Base-by-base conservation (phyloP, 2,113 vertebrate genomes). In the Rafetus swinhoei region DNA sequence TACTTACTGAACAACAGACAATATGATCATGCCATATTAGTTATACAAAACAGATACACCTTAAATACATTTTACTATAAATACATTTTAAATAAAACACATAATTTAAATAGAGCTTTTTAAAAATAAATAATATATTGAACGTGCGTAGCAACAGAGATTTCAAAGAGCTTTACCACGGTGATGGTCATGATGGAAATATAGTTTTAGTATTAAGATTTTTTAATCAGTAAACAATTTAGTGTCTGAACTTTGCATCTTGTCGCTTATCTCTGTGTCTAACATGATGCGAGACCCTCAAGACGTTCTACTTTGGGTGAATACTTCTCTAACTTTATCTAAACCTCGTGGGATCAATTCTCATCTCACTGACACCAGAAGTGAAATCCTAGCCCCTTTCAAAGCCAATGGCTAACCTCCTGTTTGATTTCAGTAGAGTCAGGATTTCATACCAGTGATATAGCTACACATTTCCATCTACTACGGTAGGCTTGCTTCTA, bases 61-160 rank as follows among this genome's bases (percentile, higher is more conserved):
- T 86, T 60, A 86, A 86, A 91, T 86, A 86, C 35, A 5, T 35
- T 82, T 82, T 35, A 21, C 32, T 69, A 90, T 90, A 90, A 90
- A 91, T 83, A 91, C 19, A 79, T 52, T 45, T 79, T 87, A 87
- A 84, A 83, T 79, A 87, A 54, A 72, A 72, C 16, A 35, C 16
- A 72, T 65, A 39, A 39, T 77, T 45, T 77, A 77, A 77, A 77
- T 77, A 77, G 21, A 50, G 6, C 39, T 7, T 50, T 45, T 27
- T 77, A 50, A 77, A 25, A 84, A 90, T 89, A 91, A 91, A 91
- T 92, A 83, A 35, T 32, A 87, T 35, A 79, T 39, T 13, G 55
- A 19, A 60, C 39, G 14, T 76, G 13, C 19, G 77, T 19, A 16
- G 16, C 39, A 82, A 25, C 10, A 25, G 22, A 45, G 39, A 76